These are phyloP conservation scores for Hippocampus comes DNA, from an alignment of 2,113 vertebrate species.

Conservation along the genomic window DNA sequence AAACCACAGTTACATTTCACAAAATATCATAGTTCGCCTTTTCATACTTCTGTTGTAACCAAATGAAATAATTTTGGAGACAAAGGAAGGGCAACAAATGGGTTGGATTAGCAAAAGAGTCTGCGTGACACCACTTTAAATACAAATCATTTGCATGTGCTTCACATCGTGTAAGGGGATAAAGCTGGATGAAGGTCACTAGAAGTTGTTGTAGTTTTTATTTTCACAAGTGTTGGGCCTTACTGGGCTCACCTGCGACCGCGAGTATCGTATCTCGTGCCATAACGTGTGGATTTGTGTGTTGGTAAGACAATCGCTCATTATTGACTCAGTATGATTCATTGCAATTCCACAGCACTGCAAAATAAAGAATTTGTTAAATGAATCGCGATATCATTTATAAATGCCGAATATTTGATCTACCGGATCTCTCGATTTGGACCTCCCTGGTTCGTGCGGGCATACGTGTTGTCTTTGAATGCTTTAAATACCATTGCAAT, in stretches of 20 bases:
- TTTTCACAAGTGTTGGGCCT: too few relatives aligned
- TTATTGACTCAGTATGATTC: not conserved
- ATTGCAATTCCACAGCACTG: not conserved
- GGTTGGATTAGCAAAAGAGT: not conserved
- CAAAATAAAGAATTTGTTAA: not conserved
- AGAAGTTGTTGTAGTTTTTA: not conserved
- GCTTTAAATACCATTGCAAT: too few relatives aligned
- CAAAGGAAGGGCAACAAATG: not conserved
- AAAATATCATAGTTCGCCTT: not conserved
- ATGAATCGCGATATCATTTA: too few relatives aligned
- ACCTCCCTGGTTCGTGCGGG: not conserved
- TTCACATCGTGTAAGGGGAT: not conserved
- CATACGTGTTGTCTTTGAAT: not conserved
- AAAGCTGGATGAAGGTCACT: not conserved
- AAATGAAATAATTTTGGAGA: not conserved
- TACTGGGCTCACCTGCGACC: too few relatives aligned
- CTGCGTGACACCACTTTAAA: not conserved
- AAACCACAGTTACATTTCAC: not conserved
- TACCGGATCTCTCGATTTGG: not conserved
- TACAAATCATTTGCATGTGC: not conserved
- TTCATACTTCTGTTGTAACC: not conserved
- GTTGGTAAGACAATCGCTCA: not conserved
- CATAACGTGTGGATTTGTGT: too few relatives aligned
- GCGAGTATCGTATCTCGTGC: not conserved
- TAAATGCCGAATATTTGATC: too few relatives aligned